phyloP scores from a whole-genome alignment of 2,888 invertebrate species.

The Phaedon cochleariae region DNA sequence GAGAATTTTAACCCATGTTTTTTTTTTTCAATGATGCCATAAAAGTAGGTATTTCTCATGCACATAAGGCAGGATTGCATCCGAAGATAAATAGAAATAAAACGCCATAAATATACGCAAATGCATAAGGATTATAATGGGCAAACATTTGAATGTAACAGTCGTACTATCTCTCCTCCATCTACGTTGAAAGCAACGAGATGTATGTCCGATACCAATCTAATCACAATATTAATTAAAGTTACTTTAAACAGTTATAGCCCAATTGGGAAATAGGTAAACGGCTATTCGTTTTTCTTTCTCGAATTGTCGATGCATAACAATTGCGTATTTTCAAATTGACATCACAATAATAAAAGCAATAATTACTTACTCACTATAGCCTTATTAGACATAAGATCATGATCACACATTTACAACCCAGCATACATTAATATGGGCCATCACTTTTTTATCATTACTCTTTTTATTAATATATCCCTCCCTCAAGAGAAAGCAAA shows the following conservation, averaged over 20 bases:
- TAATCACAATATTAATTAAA: conserved; percentile 47
- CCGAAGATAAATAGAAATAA: conserved; percentile 18
- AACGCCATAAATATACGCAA: conserved; percentile 46
- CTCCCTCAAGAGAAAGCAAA: no score
- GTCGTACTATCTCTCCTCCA: conserved; percentile 42
- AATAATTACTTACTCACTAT: neutral
- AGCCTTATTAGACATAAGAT: neutral
- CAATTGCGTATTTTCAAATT: neutral
- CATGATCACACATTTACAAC: no score
- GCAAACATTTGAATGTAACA: conserved; percentile 46
- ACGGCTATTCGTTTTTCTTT: neutral
- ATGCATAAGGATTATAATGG: conserved; percentile 46
- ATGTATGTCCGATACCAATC: conserved; percentile 44
- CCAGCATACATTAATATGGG: no score
- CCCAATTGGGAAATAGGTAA: conserved; percentile 39
- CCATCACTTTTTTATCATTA: no score
- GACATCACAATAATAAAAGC: neutral
- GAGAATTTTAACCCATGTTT: no score
- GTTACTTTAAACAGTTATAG: conserved; percentile 47
- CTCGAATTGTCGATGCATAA: neutral
- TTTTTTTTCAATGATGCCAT: conserved; percentile 5
- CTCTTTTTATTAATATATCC: no score
- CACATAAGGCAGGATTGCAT: neutral
- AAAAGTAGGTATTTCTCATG: neutral
- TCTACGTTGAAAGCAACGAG: conserved; percentile 44